Conservation (phyloP, 2,888 invertebrate species). For the Perithous albicinctus region DNA sequence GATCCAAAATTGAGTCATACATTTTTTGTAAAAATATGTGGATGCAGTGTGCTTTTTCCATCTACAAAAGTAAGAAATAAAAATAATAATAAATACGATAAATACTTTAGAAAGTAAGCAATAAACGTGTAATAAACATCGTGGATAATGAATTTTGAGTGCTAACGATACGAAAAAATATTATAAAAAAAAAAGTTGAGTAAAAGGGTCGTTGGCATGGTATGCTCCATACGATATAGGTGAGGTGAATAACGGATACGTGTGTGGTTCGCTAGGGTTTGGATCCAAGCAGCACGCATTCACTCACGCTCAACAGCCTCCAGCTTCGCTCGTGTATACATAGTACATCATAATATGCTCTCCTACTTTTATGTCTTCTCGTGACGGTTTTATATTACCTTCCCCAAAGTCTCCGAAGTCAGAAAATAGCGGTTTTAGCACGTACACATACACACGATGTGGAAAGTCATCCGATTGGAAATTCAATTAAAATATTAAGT, state of each 20-base stretch:
- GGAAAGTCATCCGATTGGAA: not conserved
- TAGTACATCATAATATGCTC: not conserved
- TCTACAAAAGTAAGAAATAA: no score
- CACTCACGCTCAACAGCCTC: not conserved
- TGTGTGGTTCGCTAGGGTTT: not conserved
- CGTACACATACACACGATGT: not conserved
- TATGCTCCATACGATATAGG: not conserved
- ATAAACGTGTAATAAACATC: no score
- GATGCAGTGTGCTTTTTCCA: no score
- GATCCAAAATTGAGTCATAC: no score
- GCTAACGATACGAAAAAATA: no score
- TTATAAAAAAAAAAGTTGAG: no score
- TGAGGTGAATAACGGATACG: not conserved
- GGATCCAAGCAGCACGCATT: not conserved
- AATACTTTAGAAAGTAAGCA: no score
- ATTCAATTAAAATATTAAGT: not conserved
- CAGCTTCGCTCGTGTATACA: not conserved
- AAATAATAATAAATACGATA: no score
- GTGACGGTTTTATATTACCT: not conserved
- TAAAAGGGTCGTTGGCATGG: not conserved
- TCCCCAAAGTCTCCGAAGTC: not conserved
- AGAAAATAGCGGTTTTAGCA: not conserved
- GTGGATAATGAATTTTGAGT: no score
- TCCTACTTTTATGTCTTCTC: not conserved
- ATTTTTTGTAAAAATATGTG: no score